These are phyloP conservation scores for Pipistrellus nathusii DNA, from an alignment of 2,797 vertebrate species.

Conservation along the genomic window DNA sequence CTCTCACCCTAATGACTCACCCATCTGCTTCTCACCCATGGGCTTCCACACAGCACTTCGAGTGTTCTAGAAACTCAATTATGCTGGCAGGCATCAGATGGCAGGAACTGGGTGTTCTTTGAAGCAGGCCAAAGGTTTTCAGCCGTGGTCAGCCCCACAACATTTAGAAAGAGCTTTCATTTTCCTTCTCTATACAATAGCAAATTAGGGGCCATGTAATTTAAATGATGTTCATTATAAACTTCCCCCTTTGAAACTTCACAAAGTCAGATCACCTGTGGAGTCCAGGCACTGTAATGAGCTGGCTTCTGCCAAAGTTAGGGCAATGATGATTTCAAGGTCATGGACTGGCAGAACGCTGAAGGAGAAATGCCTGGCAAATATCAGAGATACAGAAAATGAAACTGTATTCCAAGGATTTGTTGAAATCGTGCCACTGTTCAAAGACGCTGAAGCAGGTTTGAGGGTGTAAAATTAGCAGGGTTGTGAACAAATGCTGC, in stretches of 20 bases:
- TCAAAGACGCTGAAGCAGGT: conserved; percentile 74
- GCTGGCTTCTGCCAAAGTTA: conserved; percentile 59
- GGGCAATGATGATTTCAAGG: conserved; percentile 82
- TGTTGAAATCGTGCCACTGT: conserved; percentile 73
- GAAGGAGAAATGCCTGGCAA: conserved; percentile 69
- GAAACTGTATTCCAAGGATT: conserved; percentile 70
- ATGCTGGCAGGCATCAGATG: neutral
- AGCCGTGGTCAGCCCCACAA: conserved; percentile 55
- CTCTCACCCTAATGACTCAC: conserved; percentile 47
- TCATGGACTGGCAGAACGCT: conserved; percentile 61
- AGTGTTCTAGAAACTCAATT: conserved; percentile 66
- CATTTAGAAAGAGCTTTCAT: conserved; percentile 54
- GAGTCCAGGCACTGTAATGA: conserved; percentile 73
- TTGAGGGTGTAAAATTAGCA: conserved; percentile 67
- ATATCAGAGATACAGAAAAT: conserved; percentile 75
- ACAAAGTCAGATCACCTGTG: conserved; percentile 66
- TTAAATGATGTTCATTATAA: conserved; percentile 75
- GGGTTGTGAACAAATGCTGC: neutral
- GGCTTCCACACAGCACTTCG: conserved; percentile 55
- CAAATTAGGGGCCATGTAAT: conserved; percentile 68
- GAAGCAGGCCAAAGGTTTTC: conserved; percentile 32
- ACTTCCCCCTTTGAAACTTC: conserved; percentile 73
- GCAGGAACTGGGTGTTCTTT: conserved; percentile 56
- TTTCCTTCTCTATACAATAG: conserved; percentile 64
- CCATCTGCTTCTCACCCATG: conserved; percentile 69